Evolutionary conservation across 2,888 invertebrate species (phyloP).

Genomic region (Erebia palarica): DNA sequence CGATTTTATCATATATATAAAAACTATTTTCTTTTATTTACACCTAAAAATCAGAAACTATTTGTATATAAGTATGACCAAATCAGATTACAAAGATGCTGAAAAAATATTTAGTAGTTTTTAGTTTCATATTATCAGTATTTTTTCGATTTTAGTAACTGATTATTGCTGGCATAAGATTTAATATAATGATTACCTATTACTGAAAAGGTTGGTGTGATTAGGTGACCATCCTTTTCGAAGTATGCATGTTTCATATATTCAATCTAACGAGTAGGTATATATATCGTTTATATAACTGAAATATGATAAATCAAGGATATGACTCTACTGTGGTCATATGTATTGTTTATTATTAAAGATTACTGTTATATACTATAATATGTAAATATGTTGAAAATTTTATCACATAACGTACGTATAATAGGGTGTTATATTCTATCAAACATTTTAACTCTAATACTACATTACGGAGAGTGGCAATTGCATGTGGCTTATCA

Average conservation of each 20-base stretch:
- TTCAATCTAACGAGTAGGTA: neutral
- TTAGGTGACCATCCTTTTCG: neutral
- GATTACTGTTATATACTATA: slow-evolving; percentile 26
- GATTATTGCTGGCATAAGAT: neutral
- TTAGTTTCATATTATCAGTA: neutral
- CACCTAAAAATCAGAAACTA: slow-evolving; percentile 27
- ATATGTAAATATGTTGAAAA: slow-evolving; percentile 66
- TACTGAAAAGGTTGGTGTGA: neutral
- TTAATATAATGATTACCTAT: neutral
- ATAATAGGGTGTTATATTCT: slow-evolving; percentile 54
- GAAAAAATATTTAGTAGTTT: neutral
- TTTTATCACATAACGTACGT: slow-evolving; percentile 52
- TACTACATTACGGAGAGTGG: slow-evolving; percentile 46
- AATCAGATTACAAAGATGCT: slow-evolving; percentile 6
- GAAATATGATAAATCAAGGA: neutral
- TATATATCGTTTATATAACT: neutral
- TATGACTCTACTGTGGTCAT: slow-evolving; percentile 8
- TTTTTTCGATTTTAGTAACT: neutral
- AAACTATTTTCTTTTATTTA: slow-evolving; percentile 38
- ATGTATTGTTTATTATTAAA: slow-evolving; percentile 7
- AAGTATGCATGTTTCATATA: neutral
- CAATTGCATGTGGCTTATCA: slow-evolving; percentile 52
- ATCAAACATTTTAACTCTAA: slow-evolving; percentile 38
- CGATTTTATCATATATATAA: slow-evolving; percentile 21
- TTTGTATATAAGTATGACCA: slow-evolving; percentile 31